Base-by-base conservation (phyloP, 2,888 invertebrate genomes). In the Sphaerophoria rueppellii region DNA sequence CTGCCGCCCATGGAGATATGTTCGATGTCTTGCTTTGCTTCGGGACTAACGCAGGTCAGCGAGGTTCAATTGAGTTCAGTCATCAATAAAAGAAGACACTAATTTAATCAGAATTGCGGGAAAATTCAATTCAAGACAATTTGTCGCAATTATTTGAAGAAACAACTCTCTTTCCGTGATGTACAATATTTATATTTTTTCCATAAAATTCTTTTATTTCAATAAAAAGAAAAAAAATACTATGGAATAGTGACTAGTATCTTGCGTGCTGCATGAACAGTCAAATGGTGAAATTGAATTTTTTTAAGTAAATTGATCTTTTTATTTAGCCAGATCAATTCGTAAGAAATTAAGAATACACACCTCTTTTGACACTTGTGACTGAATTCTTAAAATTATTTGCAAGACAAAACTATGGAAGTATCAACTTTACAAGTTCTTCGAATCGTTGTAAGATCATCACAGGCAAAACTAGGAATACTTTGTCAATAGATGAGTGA, bases 71-170 rank as follows among this genome's bases (percentile, higher is more conserved):
- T 83, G 54, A 72, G 61, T 80, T 58, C 79, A 60, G 60, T 69
- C 80, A 75, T 80, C 83, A 75, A 75, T 80, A 72, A 83, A 74
- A 72, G 55, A 76, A 76, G 67, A 75, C 57, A 32, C 67, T 83
- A 83, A 83, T 83, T 83, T 79, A 83, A 83, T 83, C 55, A 83
- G 67, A 83, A 71, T 61, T 54, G 57, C 48, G 67, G 67, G 75
- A 55, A 79, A 75, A 75, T 83, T 83, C 72, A 76, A 80, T 80
- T 83, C 75, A 61, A 57, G 75, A 48, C 72, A 80, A 80, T 79
- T 83, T 72, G 37, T 48, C 67, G 48, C 69, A 60, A 55, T 72
- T 52, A 72, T 60, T 32, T 37, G 34, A 46, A 70, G 54, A n/a
- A 34, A 16, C 52, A 34, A 61, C 50, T 50, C 50, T 52, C 24